Evolutionary conservation across 2,113 vertebrate genomes (phyloP).

Genomic region (Hippocampus guttulatus): DNA sequence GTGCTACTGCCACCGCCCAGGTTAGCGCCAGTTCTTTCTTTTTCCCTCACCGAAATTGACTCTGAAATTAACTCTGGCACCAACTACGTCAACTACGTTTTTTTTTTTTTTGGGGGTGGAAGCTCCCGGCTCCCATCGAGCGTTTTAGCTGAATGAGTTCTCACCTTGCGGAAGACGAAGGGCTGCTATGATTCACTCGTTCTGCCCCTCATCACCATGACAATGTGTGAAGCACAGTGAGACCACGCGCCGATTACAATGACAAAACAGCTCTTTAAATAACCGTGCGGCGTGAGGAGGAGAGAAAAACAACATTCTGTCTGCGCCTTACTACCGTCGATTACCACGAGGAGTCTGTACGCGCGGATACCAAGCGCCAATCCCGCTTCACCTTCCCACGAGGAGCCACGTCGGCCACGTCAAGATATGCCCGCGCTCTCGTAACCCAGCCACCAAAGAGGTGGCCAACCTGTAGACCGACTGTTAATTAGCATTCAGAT

Average conservation of each 20-base stretch:
- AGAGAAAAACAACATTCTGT: conserved; percentile 17
- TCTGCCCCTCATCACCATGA: conserved; percentile 37
- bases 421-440: too few species aligned
- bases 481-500: too few species aligned
- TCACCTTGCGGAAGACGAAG: conserved; percentile 38
- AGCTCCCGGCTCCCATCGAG: conserved; percentile 16
- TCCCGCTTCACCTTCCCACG: too few species aligned
- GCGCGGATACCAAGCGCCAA: background rate
- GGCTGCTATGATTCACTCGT: conserved; percentile 36
- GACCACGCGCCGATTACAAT: conserved; percentile 39
- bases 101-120: too few species aligned
- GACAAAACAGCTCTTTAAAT: conserved; percentile 51
- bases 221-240: conserved; percentile 45
- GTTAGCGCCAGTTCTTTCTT: too few species aligned
- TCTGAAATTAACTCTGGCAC: too few species aligned
- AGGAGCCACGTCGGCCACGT: too few species aligned
- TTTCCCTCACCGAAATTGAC: too few species aligned
- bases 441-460: too few species aligned
- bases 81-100: too few species aligned
- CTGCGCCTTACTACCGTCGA: background rate
- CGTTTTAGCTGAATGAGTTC: conserved; percentile 49
- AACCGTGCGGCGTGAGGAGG: conserved; percentile 7
- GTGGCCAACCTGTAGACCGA: too few species aligned
- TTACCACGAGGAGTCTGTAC: background rate
- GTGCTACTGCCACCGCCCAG: too few species aligned